Evolutionary conservation across 2,113 vertebrate genomes (phyloP).

Genomic region (Ibidorhyncha struthersii): DNA sequence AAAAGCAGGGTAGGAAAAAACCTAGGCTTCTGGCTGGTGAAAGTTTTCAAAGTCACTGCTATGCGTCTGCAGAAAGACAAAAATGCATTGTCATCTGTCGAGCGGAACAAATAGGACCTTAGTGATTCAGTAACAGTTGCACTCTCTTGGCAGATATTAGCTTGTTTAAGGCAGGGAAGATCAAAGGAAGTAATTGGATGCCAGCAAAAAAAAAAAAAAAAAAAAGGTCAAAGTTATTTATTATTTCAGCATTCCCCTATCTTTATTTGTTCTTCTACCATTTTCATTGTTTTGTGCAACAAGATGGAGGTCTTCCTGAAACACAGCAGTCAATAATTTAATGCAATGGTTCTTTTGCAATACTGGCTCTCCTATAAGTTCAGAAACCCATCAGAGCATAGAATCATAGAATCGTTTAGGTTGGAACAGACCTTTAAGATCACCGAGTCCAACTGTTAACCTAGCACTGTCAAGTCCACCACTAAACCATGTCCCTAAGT

Average conservation of each 20-base stretch:
- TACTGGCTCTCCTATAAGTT: neutral
- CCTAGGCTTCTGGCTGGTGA: neutral
- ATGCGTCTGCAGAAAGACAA: conserved; percentile 3
- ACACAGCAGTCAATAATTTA: neutral
- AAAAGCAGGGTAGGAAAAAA: neutral
- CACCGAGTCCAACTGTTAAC: neutral
- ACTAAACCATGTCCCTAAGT: neutral
- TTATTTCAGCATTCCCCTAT: conserved; percentile 61
- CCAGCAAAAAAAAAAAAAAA: conserved; percentile 10
- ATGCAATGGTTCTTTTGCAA: conserved; percentile 32
- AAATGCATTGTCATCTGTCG: conserved; percentile 40
- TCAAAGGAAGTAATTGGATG: conserved; percentile 62
- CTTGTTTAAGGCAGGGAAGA: conserved; percentile 64
- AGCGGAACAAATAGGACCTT: conserved; percentile 63
- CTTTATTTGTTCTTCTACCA: conserved; percentile 44
- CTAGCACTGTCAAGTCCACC: neutral
- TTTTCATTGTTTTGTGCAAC: conserved; percentile 63
- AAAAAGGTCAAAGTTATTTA: conserved; percentile 67
- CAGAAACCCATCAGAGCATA: neutral
- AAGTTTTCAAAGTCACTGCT: neutral
- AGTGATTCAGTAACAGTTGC: conserved; percentile 61
- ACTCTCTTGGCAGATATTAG: conserved; percentile 62
- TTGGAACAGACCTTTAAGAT: neutral
- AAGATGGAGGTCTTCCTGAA: conserved; percentile 49
- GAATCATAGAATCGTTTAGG: neutral